Evolutionary conservation across 1,140 invertebrate species (phyloP).

Genomic region (Trichogramma pretiosum): DNA sequence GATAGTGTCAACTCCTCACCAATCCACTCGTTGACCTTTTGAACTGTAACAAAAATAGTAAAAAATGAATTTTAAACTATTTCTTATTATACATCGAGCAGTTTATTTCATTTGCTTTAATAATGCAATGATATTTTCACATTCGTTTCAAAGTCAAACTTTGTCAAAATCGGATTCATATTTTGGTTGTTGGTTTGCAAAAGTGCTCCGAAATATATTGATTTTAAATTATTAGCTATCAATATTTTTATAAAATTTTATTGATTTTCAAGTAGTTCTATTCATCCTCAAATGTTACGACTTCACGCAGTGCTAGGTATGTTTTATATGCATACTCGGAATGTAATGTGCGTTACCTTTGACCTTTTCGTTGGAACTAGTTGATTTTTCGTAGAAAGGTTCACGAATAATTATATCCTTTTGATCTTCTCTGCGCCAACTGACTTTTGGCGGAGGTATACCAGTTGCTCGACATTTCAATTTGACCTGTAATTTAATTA

Average conservation of each 20-base stretch:
- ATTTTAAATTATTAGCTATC: constrained; percentile 2
- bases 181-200: too few relatives aligned
- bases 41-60: constrained; percentile 17
- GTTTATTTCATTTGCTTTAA: too few relatives aligned
- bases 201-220: too few relatives aligned
- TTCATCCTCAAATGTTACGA: too few relatives aligned
- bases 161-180: too few relatives aligned
- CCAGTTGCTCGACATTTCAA: constrained; percentile 66
- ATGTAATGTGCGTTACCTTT: constrained; percentile 9
- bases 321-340: background rate
- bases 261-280: background rate
- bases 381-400: constrained; percentile 21
- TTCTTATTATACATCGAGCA: too few relatives aligned
- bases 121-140: too few relatives aligned
- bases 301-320: background rate
- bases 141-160: too few relatives aligned
- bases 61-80: too few relatives aligned
- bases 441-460: constrained; percentile 72
- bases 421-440: constrained; percentile 79
- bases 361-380: constrained; percentile 13
- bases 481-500: constrained; percentile 35
- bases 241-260: background rate
- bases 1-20: constrained; percentile 67
- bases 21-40: constrained; percentile 36
- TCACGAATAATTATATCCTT: constrained; percentile 69